Base-by-base conservation (phyloP, 1,140 invertebrate genomes). In the Euura lappo region DNA sequence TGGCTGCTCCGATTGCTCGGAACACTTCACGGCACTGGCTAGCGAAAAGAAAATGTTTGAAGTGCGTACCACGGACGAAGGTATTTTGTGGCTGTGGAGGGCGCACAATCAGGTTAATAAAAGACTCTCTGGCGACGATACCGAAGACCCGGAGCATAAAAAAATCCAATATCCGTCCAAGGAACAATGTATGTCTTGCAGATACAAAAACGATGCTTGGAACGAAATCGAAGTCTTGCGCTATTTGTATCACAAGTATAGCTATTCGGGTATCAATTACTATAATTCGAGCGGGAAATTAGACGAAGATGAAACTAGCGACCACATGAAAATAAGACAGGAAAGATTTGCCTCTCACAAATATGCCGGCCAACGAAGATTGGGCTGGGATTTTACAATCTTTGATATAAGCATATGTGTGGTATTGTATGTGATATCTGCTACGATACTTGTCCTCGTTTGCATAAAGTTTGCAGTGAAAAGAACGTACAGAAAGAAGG, bases 61-160 rank as follows among this genome's bases (percentile, higher is more conserved):
- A 74, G 92, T 97, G 0, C 86, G 88, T 43, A 91, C 89, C 65
- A 89, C 91, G 73, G 90, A 95, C 69, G 94, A 96, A 67, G 91
- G 93, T 28, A 91, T 99, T 1, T 79, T 99, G 6, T 99, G 97
- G 97, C 85, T 99, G 2, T 99, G 98, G 98, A 89, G 90, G 71
- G 94, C 96, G 2, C 98, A 99, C 82, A 99, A 99, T 87, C 92
- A 93, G 85, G 97, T 97, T 0, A 99, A 99, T 84, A 88, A 93
- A 75, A 91, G 98, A 76, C 85, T 99, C 11, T 90, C 93, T 45
- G 94, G 95, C 0, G 96, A 98, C 84, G 68, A 88, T 1, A 97
- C 95, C 8, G 97, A 99, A 86, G 98, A 99, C 89, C 97, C 97
- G 0, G 79, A 90, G 71, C 92, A 94, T 86, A 96, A 94, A 1